Base-by-base conservation (phyloP, 2,113 vertebrate genomes). In the Thunnus thynnus region DNA sequence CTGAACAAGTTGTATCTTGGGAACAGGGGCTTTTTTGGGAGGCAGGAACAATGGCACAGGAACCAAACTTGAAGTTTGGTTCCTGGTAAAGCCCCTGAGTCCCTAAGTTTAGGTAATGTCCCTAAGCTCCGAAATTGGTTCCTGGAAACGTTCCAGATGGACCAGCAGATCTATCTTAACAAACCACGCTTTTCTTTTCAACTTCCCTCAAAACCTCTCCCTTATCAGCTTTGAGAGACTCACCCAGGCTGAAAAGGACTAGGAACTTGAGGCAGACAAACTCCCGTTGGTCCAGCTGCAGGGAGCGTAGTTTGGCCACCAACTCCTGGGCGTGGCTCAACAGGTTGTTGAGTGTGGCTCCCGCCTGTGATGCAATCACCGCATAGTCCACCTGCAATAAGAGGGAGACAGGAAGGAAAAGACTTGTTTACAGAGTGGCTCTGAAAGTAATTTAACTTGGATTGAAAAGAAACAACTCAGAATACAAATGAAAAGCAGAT, bases 251-350 rank as follows among this genome's bases (percentile, higher is more conserved):
- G 92, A 99, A 99, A 61, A 99, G 97, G 90, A 99, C 98, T 93
- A 99, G 91, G 94, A 99, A 99, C 95, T 99, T 99, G 91, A 99
- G 96, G 94, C 98, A 99, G 84, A 99, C 98, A 17, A 99, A 99
- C 91, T 99, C 98, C 88, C 98, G 96, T 80, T 98, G 97, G 89
- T 99, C 98, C 50, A 99, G 95, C 95, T 99, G 98, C 12, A 99
- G 94, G 0, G 97, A 96, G 10, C 97, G 97, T 58, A 99, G 96
- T 89, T 98, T 99, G 75, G 94, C 94, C 93, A 99, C 97, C 60
- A 99, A 81, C 46, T 99, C 98, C 93, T 99, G 98, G n/a, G 98
- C 97, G 0, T 98, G 98, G 88, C 96, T 96, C 96, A 99, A 94
- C 62, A 99, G 96, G 89, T 96, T 99, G 95, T 96, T 98, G 91